Evolutionary conservation across 2,797 vertebrate genomes (phyloP).

Genomic region (Euphonia xanthogaster): DNA sequence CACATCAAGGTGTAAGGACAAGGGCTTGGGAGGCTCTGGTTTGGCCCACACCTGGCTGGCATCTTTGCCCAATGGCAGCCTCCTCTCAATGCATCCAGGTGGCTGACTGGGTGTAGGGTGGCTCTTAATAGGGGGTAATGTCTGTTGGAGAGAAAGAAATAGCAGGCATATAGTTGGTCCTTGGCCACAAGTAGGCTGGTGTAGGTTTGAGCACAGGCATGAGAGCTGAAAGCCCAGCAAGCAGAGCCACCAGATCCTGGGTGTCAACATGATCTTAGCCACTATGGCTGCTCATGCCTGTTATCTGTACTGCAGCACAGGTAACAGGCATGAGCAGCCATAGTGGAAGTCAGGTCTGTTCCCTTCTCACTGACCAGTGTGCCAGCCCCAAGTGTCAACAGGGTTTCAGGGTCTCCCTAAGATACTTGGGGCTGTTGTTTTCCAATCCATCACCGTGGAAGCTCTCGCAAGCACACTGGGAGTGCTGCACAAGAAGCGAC

Average conservation of each 20-base stretch:
- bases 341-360: background rate
- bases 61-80: conserved; percentile 38
- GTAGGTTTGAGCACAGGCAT: background rate
- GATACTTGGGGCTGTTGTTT: background rate
- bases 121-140: conserved; percentile 84
- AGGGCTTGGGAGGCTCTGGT: conserved; percentile 79
- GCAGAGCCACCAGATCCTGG: background rate
- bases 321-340: background rate
- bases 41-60: conserved; percentile 6
- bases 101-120: background rate
- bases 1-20: conserved; percentile 81
- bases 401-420: background rate
- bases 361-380: background rate
- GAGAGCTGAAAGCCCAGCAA: background rate
- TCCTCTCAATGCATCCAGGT: conserved; percentile 55
- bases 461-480: background rate
- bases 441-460: background rate
- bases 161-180: background rate
- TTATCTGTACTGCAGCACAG: rapidly evolving
- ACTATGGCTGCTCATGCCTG: too few species aligned
- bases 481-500: background rate
- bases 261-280: background rate
- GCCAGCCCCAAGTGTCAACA: background rate
- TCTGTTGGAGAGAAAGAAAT: conserved; percentile 72
- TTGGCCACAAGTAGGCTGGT: background rate